phyloP scores from a whole-genome alignment of 1,140 invertebrate genomes.

The Lordiphosa clarofinis region DNA sequence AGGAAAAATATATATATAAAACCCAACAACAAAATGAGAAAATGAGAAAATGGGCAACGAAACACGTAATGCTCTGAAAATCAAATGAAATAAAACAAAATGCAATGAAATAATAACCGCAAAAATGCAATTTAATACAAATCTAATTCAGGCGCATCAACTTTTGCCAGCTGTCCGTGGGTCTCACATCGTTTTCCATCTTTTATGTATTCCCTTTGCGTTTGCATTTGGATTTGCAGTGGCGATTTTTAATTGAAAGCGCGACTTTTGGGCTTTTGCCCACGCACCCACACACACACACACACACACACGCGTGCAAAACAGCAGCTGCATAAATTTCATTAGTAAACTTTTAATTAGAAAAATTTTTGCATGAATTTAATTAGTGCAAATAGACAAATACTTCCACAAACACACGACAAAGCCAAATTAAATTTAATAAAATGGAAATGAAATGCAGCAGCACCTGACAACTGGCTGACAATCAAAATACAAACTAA shows the following conservation, averaged over 20 bases:
- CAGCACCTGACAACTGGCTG: conserved; percentile 39
- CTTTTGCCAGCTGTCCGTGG: conserved; percentile 23
- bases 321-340: conserved; percentile 64
- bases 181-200: background rate
- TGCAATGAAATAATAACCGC: conserved; percentile 50
- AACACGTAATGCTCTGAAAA: conserved; percentile 10
- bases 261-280: conserved; percentile 54
- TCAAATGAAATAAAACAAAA: conserved; percentile 28
- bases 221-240: conserved; percentile 20
- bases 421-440: conserved; percentile 51
- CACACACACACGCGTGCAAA: background rate
- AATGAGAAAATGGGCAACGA: too few species aligned
- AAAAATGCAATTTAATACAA: conserved; percentile 65
- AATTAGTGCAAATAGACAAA: conserved; percentile 56
- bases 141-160: conserved; percentile 50
- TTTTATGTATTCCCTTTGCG: background rate
- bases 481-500: background rate
- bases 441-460: conserved; percentile 31
- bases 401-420: conserved; percentile 4
- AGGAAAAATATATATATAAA: background rate
- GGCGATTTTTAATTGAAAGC: conserved; percentile 67
- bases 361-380: conserved; percentile 65
- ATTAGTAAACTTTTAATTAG: conserved; percentile 70
- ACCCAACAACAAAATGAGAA: too few species aligned
- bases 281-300: conserved; percentile 1